phyloP scores from a whole-genome alignment of 2,888 invertebrate genomes.

The Chloromyia formosa region DNA sequence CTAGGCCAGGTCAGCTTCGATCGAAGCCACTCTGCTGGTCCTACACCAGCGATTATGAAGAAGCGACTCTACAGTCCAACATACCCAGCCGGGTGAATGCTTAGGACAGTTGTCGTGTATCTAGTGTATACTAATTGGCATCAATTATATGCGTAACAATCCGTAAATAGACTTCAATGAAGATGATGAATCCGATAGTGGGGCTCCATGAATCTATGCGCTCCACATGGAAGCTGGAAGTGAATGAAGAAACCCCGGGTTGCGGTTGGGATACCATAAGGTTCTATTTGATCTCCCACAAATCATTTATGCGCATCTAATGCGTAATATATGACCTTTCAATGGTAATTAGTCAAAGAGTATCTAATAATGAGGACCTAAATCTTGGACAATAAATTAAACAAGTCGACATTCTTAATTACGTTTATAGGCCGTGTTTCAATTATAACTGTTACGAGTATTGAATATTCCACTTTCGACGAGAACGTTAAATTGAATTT shows the following conservation, averaged over 20 bases:
- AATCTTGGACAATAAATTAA: constrained; percentile 31
- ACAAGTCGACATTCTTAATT: constrained; percentile 2
- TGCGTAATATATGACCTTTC: constrained; percentile 26
- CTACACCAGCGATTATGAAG: too few relatives aligned
- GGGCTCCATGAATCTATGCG: constrained; percentile 19
- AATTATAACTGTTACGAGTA: neutral
- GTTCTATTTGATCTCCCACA: neutral
- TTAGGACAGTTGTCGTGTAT: neutral
- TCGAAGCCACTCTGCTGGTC: too few relatives aligned
- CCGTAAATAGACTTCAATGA: constrained; percentile 33
- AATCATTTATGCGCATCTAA: constrained; percentile 24
- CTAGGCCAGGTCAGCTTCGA: too few relatives aligned
- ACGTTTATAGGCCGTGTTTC: constrained; percentile 2
- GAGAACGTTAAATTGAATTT: constrained; percentile 14
- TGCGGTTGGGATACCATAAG: neutral
- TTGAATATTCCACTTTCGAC: neutral
- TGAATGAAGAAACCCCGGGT: neutral
- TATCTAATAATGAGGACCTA: constrained; percentile 33
- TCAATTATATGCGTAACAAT: constrained; percentile 38
- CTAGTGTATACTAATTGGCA: constrained; percentile 34
- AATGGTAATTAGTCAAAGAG: constrained; percentile 29
- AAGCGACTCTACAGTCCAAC: neutral
- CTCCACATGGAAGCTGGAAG: neutral
- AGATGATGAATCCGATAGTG: constrained; percentile 12
- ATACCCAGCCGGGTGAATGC: neutral